A percentile compares a stretch with the other conserved stretches of the same genome.
Conservation (phyloP, 2,113 vertebrate species). For the Forbesichthys papilliferus region DNA sequence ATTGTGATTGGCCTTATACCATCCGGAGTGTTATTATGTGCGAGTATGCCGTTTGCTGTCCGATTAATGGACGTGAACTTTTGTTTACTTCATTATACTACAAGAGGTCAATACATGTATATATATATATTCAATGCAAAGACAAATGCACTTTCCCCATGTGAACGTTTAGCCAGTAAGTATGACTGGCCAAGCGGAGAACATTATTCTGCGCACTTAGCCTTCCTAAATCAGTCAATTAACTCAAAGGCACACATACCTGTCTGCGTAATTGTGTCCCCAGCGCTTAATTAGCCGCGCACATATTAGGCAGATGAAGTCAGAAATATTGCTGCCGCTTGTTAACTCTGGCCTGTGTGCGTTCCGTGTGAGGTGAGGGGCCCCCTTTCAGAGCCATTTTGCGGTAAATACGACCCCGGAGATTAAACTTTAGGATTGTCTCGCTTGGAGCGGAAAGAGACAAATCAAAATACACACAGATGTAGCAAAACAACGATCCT, state of each 20-base stretch:
- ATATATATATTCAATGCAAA: constrained; percentile 20
- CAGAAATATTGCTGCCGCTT: constrained; percentile 25
- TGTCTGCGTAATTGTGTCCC: constrained; percentile 69
- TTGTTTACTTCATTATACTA: constrained; percentile 11
- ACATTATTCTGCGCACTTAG: constrained; percentile 36
- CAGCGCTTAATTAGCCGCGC: constrained; percentile 67
- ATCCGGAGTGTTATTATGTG: constrained; percentile 13
- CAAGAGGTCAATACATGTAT: constrained; percentile 26
- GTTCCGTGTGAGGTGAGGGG: constrained; percentile 29
- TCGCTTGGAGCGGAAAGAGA: too few species aligned
- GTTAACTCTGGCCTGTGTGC: constrained; percentile 38
- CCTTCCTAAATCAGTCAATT: constrained; percentile 69
- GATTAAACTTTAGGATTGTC: too few species aligned
- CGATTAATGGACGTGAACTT: constrained; percentile 37
- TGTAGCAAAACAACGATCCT: too few species aligned
- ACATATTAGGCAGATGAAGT: constrained; percentile 53
- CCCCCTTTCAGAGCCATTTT: constrained; percentile 1
- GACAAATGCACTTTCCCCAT: constrained; percentile 44
- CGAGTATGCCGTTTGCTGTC: constrained; percentile 10
- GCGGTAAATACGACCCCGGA: constrained; percentile 3
- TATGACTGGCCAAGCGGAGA: constrained; percentile 54
- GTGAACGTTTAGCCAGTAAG: constrained; percentile 21
- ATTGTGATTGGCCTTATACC: constrained; percentile 28
- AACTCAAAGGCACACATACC: constrained; percentile 62
- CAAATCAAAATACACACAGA: too few species aligned